Evolutionary conservation across 2,888 invertebrate species (phyloP).

Genomic region (Dolichopus griseipennis): DNA sequence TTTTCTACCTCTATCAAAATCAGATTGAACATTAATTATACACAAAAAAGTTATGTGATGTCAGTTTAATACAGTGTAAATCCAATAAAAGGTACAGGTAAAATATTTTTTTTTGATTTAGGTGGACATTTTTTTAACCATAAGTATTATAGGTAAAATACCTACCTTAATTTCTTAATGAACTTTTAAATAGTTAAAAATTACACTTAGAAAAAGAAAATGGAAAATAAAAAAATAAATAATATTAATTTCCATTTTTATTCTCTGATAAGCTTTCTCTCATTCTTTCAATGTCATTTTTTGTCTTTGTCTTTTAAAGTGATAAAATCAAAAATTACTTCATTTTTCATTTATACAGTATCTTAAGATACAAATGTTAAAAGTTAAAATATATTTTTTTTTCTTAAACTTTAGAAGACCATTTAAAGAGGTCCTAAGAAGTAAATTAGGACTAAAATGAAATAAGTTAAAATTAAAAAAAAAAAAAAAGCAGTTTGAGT

Average conservation of each 20-base stretch:
- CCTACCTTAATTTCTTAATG: not conserved
- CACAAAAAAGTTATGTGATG: too few species aligned
- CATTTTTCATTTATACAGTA: not conserved
- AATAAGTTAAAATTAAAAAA: not conserved
- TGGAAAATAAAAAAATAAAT: not conserved
- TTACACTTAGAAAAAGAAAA: not conserved
- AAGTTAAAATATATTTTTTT: constrained; percentile 9
- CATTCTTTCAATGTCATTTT: too few species aligned
- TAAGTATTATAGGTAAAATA: too few species aligned
- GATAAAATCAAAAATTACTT: constrained; percentile 7
- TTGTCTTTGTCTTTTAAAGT: not conserved
- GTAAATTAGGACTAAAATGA: not conserved
- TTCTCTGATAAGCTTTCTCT: too few species aligned
- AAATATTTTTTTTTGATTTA: too few species aligned
- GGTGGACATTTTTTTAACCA: not conserved
- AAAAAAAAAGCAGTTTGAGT: not conserved
- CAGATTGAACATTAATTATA: too few species aligned
- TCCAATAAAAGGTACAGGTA: too few species aligned
- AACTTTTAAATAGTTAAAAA: not conserved
- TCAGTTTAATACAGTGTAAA: too few species aligned
- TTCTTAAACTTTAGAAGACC: not conserved
- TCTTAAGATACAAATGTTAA: not conserved
- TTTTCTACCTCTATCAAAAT: too few species aligned
- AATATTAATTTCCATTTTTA: not conserved
- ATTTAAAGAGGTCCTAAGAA: not conserved